These are phyloP conservation scores for Lota lota DNA, from an alignment of 2,113 vertebrate genomes.

Conservation along the genomic window DNA sequence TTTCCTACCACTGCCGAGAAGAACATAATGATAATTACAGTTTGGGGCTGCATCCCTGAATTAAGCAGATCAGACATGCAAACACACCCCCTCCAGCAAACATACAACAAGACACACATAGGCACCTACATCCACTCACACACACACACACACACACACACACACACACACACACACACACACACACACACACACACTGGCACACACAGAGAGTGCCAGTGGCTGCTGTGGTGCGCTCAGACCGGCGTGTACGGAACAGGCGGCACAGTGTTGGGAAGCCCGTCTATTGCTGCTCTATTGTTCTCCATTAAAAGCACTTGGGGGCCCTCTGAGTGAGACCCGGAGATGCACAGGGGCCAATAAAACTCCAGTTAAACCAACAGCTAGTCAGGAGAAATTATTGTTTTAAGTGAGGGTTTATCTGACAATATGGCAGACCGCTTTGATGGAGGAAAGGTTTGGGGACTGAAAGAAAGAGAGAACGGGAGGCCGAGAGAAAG, in stretches of 20 bases:
- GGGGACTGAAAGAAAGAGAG: background rate
- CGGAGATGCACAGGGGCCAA: constrained; percentile 23
- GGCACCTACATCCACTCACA: background rate
- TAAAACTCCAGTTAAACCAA: constrained; percentile 39
- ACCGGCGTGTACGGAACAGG: constrained; percentile 33
- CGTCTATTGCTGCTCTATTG: constrained; percentile 84
- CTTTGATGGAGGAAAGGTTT: constrained; percentile 9
- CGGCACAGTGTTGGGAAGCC: constrained; percentile 80
- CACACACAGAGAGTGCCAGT: constrained; percentile 49
- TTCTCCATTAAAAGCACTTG: constrained; percentile 90
- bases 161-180: background rate
- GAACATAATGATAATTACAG: constrained; percentile 72
- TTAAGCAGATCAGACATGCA: constrained; percentile 58
- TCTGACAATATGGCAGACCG: constrained; percentile 17
- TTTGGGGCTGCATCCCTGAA: constrained; percentile 65
- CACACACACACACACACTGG: constrained; percentile 1
- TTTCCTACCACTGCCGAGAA: constrained; percentile 68
- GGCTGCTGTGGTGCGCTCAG: constrained; percentile 43
- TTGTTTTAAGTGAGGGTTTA: constrained; percentile 12
- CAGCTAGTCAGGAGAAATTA: constrained; percentile 23
- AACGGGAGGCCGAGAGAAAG: background rate
- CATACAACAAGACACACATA: background rate
- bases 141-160: background rate
- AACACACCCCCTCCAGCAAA: background rate
- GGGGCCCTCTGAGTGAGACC: constrained; percentile 49